phyloP scores from a whole-genome alignment of 2,888 invertebrate genomes.

The Brachyptera putata region DNA sequence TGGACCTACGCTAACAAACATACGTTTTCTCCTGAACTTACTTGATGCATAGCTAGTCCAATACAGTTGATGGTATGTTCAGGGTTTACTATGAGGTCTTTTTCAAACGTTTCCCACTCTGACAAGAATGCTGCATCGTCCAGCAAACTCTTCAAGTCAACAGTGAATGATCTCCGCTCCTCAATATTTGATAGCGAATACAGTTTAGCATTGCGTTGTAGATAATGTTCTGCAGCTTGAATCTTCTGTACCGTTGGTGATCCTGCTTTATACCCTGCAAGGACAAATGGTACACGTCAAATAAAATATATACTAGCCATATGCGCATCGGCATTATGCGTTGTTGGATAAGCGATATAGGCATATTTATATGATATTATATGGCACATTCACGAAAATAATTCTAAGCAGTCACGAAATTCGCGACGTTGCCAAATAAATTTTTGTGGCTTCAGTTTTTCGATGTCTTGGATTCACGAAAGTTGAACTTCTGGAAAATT shows the following conservation, averaged over 20 bases:
- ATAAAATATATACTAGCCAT: conserved; percentile 11
- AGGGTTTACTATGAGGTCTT: conserved; percentile 64
- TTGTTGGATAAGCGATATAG: too few species aligned
- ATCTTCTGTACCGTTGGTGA: conserved; percentile 50
- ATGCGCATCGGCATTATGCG: too few species aligned
- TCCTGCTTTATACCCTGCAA: conserved; percentile 48
- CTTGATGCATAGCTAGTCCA: conserved; percentile 77
- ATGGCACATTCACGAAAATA: too few species aligned
- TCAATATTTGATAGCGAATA: conserved; percentile 57
- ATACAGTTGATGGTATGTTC: conserved; percentile 63
- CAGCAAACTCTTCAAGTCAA: conserved; percentile 55
- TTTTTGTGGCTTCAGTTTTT: too few species aligned
- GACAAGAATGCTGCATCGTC: conserved; percentile 54
- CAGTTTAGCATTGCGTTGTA: conserved; percentile 46
- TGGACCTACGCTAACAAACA: too few species aligned
- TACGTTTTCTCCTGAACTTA: too few species aligned
- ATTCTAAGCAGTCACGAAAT: too few species aligned
- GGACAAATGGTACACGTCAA: conserved; percentile 19
- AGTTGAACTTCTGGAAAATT: too few species aligned
- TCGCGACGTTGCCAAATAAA: too few species aligned
- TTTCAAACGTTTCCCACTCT: conserved; percentile 60
- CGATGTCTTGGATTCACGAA: too few species aligned
- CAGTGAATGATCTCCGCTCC: conserved; percentile 52
- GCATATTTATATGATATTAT: too few species aligned
- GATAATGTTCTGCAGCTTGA: conserved; percentile 53